Evolutionary conservation across 2,888 invertebrate genomes (phyloP), one percentile per base, ranked within the genome.

Genomic region (Xestobium rufovillosum): DNA sequence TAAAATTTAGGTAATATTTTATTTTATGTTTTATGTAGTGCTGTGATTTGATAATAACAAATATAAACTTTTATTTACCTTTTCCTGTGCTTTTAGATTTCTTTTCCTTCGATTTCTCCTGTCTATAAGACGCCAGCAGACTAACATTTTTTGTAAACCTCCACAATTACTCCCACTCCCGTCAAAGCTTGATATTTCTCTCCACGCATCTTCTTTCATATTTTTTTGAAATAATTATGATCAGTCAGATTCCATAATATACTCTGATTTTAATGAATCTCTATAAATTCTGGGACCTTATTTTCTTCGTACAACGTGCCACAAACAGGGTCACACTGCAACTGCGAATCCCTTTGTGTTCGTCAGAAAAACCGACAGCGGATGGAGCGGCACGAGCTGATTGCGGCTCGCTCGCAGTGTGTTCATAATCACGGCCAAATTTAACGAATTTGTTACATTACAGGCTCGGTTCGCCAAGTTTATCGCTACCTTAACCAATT

Each of bases 361-460:
- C 23, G 23, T n/a, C 6, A n/a, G 23, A 19, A 19, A 19, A 19
- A 19, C 23, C 23, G 23, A 19, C 23, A 19, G n/a, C 23, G 23
- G 23, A 19, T 19, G 23, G 23, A n/a, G 6, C n/a, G 23, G 6
- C 6, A n/a, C 23, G 23, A 6, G 23, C 23, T n/a, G n/a, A n/a
- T n/a, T n/a, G n/a, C n/a, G n/a, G n/a, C n/a, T n/a, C n/a, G n/a
- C n/a, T n/a, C n/a, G n/a, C n/a, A n/a, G n/a, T n/a, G n/a, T n/a
- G n/a, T n/a, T n/a, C n/a, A n/a, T n/a, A n/a, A n/a, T n/a, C n/a
- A n/a, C n/a, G n/a, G n/a, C n/a, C n/a, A n/a, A n/a, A n/a, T n/a
- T n/a, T n/a, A n/a, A n/a, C n/a, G n/a, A n/a, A n/a, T n/a, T n/a
- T n/a, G n/a, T n/a, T n/a, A n/a, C n/a, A n/a, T n/a, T n/a, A n/a